Conservation (phyloP, 2,888 invertebrate genomes). For the Magallana nippona region DNA sequence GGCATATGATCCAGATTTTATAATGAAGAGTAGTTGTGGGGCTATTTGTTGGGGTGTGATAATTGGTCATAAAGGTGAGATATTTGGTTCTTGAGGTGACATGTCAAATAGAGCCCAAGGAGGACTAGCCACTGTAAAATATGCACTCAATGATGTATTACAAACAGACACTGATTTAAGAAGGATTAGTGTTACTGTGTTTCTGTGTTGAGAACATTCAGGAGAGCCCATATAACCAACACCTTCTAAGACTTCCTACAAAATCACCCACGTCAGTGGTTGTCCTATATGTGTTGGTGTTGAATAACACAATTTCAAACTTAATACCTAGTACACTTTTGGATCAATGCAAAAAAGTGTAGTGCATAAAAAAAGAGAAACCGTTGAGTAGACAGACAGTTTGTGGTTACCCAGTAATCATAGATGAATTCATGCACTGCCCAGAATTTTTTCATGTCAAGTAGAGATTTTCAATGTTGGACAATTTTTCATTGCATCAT, state of each 20-base stretch:
- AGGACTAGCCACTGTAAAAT: slow-evolving; percentile 8
- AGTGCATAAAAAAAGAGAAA: background rate
- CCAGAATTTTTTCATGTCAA: slow-evolving; percentile 14
- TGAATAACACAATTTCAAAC: too few species aligned
- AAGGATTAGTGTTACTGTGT: background rate
- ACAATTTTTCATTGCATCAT: slow-evolving; percentile 8
- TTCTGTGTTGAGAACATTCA: background rate
- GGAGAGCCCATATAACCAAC: background rate
- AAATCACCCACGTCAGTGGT: too few species aligned
- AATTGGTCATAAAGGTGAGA: slow-evolving; percentile 28
- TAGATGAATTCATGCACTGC: background rate
- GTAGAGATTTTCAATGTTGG: slow-evolving; percentile 17
- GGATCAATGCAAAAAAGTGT: too few species aligned
- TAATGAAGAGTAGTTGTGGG: slow-evolving; percentile 4
- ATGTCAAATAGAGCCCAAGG: slow-evolving; percentile 25
- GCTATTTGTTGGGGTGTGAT: background rate
- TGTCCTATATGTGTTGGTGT: too few species aligned
- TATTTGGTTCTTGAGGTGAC: slow-evolving; percentile 15
- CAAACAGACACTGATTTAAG: slow-evolving; percentile 27
- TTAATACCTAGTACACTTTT: too few species aligned
- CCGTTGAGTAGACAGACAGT: background rate
- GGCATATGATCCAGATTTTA: background rate
- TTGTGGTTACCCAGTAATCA: background rate
- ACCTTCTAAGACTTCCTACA: background rate
- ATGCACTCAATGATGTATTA: slow-evolving; percentile 20